Conservation (phyloP, 1,140 invertebrate species). For the Aphis gossypii region DNA sequence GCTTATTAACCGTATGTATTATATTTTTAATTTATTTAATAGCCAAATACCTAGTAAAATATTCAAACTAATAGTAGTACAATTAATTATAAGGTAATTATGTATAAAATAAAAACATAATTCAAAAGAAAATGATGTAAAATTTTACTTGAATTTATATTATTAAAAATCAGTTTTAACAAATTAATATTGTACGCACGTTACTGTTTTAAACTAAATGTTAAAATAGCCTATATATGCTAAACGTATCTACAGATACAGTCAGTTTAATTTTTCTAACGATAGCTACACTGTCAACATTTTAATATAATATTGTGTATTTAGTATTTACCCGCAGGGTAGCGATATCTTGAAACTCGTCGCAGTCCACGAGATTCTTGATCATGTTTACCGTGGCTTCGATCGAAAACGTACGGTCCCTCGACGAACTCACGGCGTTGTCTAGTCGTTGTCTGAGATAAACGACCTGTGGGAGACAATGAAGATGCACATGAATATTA, state of each 20-base stretch:
- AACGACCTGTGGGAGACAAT: conserved; percentile 70
- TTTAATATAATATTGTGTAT: neutral
- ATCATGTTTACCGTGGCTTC: conserved; percentile 86
- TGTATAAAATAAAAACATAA: neutral
- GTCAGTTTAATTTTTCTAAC: neutral
- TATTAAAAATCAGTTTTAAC: neutral
- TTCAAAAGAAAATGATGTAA: neutral
- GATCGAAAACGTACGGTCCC: conserved; percentile 81
- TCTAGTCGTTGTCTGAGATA: conserved; percentile 86
- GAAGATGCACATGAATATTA: neutral
- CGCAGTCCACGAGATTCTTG: conserved; percentile 89
- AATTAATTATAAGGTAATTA: neutral
- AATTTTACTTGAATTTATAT: neutral
- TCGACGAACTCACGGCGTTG: conserved; percentile 83
- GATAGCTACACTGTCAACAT: neutral
- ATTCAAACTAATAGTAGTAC: neutral
- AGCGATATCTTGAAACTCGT: conserved; percentile 94
- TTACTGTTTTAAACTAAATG: neutral
- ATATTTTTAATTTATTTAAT: neutral
- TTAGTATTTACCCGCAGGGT: conserved; percentile 72
- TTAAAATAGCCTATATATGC: neutral
- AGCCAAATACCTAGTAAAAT: neutral
- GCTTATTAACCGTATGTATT: neutral
- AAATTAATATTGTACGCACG: neutral
- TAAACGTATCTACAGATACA: too few species aligned